Evolutionary conservation across 2,888 invertebrate species (phyloP).

Genomic region (Ornithoptera priamus): DNA sequence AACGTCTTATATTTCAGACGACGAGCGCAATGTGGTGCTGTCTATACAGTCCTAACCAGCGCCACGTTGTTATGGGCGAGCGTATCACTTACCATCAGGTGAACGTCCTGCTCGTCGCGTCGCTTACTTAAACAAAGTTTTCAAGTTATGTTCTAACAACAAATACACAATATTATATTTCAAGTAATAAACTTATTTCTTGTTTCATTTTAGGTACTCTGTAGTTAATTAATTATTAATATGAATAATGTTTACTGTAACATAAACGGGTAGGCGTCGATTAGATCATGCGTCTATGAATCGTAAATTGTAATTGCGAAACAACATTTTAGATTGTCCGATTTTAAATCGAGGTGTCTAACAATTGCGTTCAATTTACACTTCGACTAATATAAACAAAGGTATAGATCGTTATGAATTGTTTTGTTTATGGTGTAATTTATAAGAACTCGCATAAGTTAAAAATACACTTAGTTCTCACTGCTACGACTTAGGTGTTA

Average conservation of each 20-base stretch:
- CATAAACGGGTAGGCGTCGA: constrained; percentile 54
- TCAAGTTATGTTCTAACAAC: too few relatives aligned
- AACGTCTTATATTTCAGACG: too few relatives aligned
- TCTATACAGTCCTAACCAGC: too few relatives aligned
- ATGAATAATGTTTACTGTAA: constrained; percentile 31
- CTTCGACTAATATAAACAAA: constrained; percentile 3
- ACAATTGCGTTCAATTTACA: constrained; percentile 1
- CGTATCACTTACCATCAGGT: too few relatives aligned
- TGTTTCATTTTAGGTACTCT: background rate
- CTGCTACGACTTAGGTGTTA: background rate
- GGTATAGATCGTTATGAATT: background rate
- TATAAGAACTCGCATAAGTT: background rate
- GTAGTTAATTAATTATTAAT: background rate
- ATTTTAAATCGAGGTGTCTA: constrained; percentile 4
- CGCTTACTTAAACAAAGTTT: too few relatives aligned
- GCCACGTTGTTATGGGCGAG: too few relatives aligned
- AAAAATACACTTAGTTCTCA: background rate
- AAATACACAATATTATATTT: too few relatives aligned
- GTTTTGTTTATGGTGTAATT: background rate
- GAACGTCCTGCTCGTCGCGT: too few relatives aligned
- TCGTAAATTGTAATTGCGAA: constrained; percentile 24
- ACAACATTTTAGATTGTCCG: constrained; percentile 1
- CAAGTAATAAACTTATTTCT: too few relatives aligned
- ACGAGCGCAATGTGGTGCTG: too few relatives aligned
- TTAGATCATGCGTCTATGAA: constrained; percentile 56